phyloP scores from a whole-genome alignment of 2,113 vertebrate genomes.

The Corythornis vintsioides region DNA sequence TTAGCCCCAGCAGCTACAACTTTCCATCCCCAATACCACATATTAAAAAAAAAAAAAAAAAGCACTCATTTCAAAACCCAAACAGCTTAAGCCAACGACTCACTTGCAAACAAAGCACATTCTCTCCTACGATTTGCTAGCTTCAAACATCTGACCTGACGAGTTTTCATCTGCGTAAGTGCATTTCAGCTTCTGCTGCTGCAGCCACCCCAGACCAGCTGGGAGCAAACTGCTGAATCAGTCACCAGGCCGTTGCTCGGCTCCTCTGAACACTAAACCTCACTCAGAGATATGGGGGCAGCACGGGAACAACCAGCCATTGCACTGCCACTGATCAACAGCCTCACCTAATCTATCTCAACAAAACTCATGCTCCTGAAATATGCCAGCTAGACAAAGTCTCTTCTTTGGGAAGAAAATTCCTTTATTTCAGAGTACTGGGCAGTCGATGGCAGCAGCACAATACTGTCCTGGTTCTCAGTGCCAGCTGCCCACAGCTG shows the following conservation, averaged over 20 bases:
- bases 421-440: not conserved
- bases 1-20: not conserved
- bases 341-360: fast-evolving
- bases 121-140: constrained; percentile 43
- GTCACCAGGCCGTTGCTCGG: not conserved
- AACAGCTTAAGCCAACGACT: not conserved
- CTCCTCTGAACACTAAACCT: constrained; percentile 12
- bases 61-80: constrained; percentile 4
- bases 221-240: constrained; percentile 34
- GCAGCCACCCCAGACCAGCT: not conserved
- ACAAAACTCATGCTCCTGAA: not conserved
- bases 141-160: constrained; percentile 18
- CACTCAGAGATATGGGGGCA: not conserved
- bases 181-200: not conserved
- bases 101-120: constrained; percentile 52
- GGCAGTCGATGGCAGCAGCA: not conserved
- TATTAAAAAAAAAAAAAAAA: not conserved
- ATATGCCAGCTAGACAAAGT: not conserved
- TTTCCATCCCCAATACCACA: constrained; percentile 20
- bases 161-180: constrained; percentile 1
- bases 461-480: not conserved
- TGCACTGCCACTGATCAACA: not conserved
- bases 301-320: not conserved
- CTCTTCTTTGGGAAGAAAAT: not conserved
- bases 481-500: not conserved